Conservation (phyloP, 1,140 invertebrate species). For the Sitodiplosis mosellana region DNA sequence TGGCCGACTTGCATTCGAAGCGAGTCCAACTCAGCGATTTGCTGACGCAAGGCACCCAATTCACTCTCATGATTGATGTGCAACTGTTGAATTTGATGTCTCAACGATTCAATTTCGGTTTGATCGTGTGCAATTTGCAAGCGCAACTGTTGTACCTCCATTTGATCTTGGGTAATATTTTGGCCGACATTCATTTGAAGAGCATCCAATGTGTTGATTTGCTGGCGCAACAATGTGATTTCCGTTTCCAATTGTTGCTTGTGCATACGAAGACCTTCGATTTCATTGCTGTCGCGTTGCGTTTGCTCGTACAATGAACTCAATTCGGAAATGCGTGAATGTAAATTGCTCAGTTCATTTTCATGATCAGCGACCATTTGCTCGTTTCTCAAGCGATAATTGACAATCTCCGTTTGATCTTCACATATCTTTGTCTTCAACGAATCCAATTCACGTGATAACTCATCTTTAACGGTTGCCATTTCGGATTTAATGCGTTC, state of each 20-base stretch:
- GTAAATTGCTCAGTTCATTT: constrained; percentile 15
- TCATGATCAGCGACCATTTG: constrained; percentile 17
- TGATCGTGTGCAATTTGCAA: constrained; percentile 23
- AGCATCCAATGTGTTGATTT: no score
- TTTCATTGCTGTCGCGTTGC: no score
- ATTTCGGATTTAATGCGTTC: no score
- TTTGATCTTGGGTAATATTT: constrained; percentile 17
- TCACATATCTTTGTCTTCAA: constrained; percentile 21
- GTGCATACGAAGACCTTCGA: no score
- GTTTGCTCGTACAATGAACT: constrained; percentile 14
- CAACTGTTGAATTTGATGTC: constrained; percentile 16
- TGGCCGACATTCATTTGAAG: constrained; percentile 4
- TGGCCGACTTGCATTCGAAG: constrained; percentile 15
- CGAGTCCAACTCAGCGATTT: constrained; percentile 19
- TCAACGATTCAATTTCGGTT: constrained; percentile 21
- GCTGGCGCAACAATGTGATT: no score
- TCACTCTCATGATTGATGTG: constrained; percentile 19
- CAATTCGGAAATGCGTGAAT: constrained; percentile 19
- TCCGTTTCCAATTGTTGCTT: no score
- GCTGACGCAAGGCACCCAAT: constrained; percentile 15
- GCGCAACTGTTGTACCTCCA: constrained; percentile 19
- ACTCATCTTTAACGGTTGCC: no score
- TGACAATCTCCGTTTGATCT: constrained; percentile 22
- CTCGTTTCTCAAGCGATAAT: constrained; percentile 18
- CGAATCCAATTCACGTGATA: constrained; percentile 13